Evolutionary conservation across 2,888 invertebrate species (phyloP), one percentile per base, ranked within the genome.

Genomic region (Drosophila pegasa): DNA sequence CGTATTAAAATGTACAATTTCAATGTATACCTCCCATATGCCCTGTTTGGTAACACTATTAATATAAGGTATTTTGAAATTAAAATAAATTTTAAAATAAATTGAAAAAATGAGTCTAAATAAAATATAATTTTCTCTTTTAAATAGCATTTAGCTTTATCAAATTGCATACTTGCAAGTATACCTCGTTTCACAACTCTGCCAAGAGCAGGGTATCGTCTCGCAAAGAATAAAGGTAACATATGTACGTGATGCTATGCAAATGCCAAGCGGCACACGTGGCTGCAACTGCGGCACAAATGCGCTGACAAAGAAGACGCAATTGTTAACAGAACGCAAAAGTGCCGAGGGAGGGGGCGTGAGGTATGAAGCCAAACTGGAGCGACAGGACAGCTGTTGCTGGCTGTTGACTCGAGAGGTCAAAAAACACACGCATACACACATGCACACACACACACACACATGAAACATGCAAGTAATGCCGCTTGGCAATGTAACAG

Each of bases 181-280:
- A 51, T 38, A 14, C 52, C 38, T 2, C 18, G 8, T 8, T 35
- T 9, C 8, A 12, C 0, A 29, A 14, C 18, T 38, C 2, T 14
- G 9, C 2, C 2, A 12, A 38, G 20, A 9, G 2, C 18, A 52
- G 38, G 38, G 52, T 38, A 52, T 38, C 18, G 16, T 35, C 22
- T 35, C 22, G 22, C 22, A 35, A 35, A 35, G 27, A 51, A 56
- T 33, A 40, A 62, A 47, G 59, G 57, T 56, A 58, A 40, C n/a
- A n/a, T 18, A 14, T 29, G 72, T 75, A 82, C 83, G 83, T 86
- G 86, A 55, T 58, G 68, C 65, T 73, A 83, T 83, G 83, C 83
- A 80, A 81, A 79, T 71, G 66, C 55, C 70, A 57, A 69, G 58
- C 14, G 51, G 59, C 66, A 83, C 83, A 83, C 83, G 87, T 86